phyloP scores from a whole-genome alignment of 2,113 vertebrate species.

The Lipophrys pholis region DNA sequence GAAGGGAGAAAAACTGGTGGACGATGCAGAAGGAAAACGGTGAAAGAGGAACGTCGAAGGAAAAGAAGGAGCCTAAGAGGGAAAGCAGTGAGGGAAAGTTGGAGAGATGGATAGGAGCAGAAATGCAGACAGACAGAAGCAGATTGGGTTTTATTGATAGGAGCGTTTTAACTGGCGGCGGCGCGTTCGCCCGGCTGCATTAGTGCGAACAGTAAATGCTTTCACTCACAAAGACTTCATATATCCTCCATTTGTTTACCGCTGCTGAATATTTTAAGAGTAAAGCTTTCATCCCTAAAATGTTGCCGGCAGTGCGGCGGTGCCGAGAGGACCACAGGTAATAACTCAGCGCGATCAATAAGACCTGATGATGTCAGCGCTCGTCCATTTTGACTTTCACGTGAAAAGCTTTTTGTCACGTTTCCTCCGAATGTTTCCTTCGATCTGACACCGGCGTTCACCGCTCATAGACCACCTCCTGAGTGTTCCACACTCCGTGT shows the following conservation, averaged over 20 bases:
- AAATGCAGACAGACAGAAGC: slow-evolving; percentile 34
- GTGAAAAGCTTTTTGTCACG: slow-evolving; percentile 2
- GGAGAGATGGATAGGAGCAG: slow-evolving; percentile 12
- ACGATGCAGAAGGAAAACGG: background rate
- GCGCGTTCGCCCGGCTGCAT: slow-evolving; percentile 35
- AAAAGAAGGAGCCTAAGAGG: background rate
- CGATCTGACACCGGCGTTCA: too few relatives aligned
- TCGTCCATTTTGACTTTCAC: slow-evolving; percentile 16
- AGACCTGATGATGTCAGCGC: slow-evolving; percentile 42
- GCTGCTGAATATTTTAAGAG: slow-evolving; percentile 66
- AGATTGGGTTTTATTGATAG: slow-evolving; percentile 61
- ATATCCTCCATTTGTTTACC: slow-evolving; percentile 57
- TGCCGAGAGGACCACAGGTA: background rate
- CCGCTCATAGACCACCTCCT: too few relatives aligned
- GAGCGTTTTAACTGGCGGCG: slow-evolving; percentile 38
- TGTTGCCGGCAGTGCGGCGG: background rate
- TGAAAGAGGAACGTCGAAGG: background rate
- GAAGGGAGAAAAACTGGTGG: too few relatives aligned
- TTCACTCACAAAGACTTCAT: slow-evolving; percentile 57
- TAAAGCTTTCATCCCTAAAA: slow-evolving; percentile 58
- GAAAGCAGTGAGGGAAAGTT: background rate
- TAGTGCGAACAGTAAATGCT: slow-evolving; percentile 61
- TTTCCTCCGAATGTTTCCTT: background rate
- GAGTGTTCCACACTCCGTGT: too few relatives aligned
- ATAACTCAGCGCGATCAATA: slow-evolving; percentile 47